phyloP scores from a whole-genome alignment of 2,113 vertebrate species.

The Datnioides undecimradiatus region DNA sequence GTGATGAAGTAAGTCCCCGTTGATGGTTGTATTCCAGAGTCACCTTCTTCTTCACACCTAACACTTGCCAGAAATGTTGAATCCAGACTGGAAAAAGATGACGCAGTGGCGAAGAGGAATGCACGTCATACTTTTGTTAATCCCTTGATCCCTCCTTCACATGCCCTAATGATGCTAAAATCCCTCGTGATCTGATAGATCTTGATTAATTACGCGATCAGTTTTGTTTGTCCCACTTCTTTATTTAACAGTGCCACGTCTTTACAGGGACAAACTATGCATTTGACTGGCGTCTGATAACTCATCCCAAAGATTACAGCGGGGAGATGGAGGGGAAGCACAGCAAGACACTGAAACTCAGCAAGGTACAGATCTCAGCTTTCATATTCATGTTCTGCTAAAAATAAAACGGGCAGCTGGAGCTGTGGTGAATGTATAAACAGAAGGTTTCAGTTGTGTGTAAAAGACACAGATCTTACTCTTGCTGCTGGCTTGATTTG shows the following conservation, averaged over 20 bases:
- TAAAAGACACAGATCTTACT: slow-evolving; percentile 12
- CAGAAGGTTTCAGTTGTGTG: neutral
- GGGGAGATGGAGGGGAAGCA: slow-evolving; percentile 95
- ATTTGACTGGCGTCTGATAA: slow-evolving; percentile 94
- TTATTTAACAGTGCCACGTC: neutral
- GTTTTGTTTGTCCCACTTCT: slow-evolving; percentile 4
- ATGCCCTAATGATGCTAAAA: neutral
- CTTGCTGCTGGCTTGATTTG: slow-evolving; percentile 1
- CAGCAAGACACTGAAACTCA: slow-evolving; percentile 90
- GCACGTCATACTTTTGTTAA: slow-evolving; percentile 26
- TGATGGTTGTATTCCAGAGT: slow-evolving; percentile 1
- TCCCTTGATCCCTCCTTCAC: slow-evolving; percentile 23
- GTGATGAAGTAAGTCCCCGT: neutral
- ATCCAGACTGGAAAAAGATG: slow-evolving; percentile 32
- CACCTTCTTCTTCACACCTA: neutral
- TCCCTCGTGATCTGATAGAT: neutral
- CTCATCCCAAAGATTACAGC: slow-evolving; percentile 93
- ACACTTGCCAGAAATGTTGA: slow-evolving; percentile 6
- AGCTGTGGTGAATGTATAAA: slow-evolving; percentile 1
- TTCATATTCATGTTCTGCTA: neutral
- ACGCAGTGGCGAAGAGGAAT: neutral
- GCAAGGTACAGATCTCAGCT: slow-evolving; percentile 85
- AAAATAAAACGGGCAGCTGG: slow-evolving; percentile 17
- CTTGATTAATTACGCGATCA: neutral
- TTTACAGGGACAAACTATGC: slow-evolving; percentile 88